Evolutionary conservation across 1,140 invertebrate species (phyloP).

Genomic region (Anastrepha ludens): DNA sequence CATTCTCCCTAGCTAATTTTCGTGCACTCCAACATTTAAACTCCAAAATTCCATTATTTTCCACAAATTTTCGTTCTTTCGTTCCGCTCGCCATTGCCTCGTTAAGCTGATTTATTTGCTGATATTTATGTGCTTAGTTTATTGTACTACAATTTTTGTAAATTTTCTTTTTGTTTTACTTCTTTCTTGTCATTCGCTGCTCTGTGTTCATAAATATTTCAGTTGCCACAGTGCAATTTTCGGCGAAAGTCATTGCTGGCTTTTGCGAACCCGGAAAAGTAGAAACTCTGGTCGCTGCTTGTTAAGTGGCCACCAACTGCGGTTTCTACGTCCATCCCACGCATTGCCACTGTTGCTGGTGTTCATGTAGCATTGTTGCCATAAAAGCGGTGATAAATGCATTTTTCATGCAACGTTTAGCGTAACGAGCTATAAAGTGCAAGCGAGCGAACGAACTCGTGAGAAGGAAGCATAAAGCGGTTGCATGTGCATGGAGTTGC

Average conservation of each 20-base stretch:
- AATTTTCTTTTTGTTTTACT: background rate
- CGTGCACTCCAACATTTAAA: background rate
- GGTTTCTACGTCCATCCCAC: background rate
- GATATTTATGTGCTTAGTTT: conserved; percentile 33
- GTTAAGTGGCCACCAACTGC: conserved; percentile 30
- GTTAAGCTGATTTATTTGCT: background rate
- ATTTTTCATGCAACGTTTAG: conserved; percentile 53
- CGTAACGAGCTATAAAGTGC: conserved; percentile 45
- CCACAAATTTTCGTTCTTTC: background rate
- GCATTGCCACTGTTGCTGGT: conserved; percentile 9
- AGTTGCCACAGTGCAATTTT: background rate
- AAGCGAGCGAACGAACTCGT: background rate
- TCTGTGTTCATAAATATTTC: background rate
- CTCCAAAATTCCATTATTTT: background rate
- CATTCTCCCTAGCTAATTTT: background rate
- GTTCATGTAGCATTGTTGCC: background rate
- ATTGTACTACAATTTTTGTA: background rate
- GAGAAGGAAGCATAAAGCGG: background rate
- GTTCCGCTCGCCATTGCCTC: background rate
- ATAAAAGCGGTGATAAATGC: conserved; percentile 44
- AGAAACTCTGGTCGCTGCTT: background rate
- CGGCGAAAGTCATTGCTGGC: background rate
- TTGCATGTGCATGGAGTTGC: background rate
- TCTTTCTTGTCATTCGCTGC: background rate
- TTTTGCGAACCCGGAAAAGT: background rate